Conservation (phyloP, 2,113 vertebrate species). For the Paraplagusia blochii region DNA sequence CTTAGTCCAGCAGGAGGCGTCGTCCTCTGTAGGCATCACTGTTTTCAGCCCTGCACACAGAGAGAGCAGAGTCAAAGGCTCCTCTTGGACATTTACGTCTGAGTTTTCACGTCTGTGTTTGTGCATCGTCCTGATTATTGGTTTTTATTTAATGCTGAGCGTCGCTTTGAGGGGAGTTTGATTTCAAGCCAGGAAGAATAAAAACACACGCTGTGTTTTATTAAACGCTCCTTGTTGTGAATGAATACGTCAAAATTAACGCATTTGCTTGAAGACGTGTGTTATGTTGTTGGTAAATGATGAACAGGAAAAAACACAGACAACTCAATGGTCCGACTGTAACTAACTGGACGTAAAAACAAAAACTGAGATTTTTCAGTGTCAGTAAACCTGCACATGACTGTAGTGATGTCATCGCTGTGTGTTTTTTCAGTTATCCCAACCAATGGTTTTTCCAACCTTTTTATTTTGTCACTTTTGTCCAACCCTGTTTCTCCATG, state of each 20-base stretch:
- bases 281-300: constrained; percentile 2
- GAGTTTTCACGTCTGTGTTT: neutral
- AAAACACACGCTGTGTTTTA: constrained; percentile 29
- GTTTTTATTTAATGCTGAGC: neutral
- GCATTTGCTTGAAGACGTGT: constrained; percentile 17
- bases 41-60: constrained; percentile 56
- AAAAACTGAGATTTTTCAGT: too few relatives aligned
- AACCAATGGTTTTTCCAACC: too few relatives aligned
- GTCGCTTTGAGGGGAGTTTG: constrained; percentile 21
- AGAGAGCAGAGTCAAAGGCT: constrained; percentile 1
- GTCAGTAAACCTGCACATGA: too few relatives aligned
- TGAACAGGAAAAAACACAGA: constrained; percentile 1
- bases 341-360: too few relatives aligned
- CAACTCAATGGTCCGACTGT: too few relatives aligned
- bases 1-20: constrained; percentile 56
- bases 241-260: constrained; percentile 15
- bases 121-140: too few relatives aligned
- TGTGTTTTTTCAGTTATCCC: too few relatives aligned
- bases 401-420: too few relatives aligned
- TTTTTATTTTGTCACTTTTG: too few relatives aligned
- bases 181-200: constrained; percentile 33
- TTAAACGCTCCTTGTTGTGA: constrained; percentile 31
- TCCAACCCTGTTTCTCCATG: too few relatives aligned
- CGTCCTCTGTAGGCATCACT: constrained; percentile 31
- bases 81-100: constrained; percentile 4